Evolutionary conservation across 2,113 vertebrate species (phyloP).

Genomic region (Labrus mixtus): DNA sequence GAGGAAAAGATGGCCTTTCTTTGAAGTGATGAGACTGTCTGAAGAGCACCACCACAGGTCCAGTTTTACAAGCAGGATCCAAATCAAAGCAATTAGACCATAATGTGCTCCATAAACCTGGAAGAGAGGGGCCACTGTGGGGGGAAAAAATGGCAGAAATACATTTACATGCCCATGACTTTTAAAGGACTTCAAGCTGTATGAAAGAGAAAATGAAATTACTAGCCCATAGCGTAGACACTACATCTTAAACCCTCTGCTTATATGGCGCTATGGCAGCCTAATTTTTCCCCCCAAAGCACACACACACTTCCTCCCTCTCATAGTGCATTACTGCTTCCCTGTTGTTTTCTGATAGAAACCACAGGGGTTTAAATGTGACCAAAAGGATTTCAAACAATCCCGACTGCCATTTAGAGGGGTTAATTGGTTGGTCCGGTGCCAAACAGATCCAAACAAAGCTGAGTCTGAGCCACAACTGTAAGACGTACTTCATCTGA

Average conservation of each 20-base stretch:
- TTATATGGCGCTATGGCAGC: not conserved
- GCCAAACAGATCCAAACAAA: constrained; percentile 68
- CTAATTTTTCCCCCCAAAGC: constrained; percentile 3
- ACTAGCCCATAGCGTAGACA: constrained; percentile 29
- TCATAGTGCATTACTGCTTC: constrained; percentile 6
- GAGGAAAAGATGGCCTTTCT: constrained; percentile 59
- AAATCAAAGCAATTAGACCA: constrained; percentile 86
- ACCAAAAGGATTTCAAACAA: constrained; percentile 78
- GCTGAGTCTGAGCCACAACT: constrained; percentile 39
- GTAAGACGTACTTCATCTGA: constrained; percentile 32
- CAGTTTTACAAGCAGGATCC: constrained; percentile 79
- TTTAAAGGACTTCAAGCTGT: constrained; percentile 61
- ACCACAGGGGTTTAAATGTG: constrained; percentile 68
- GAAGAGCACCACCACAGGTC: constrained; percentile 77
- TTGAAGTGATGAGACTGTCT: constrained; percentile 79
- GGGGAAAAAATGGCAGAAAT: constrained; percentile 51
- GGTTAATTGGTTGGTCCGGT: constrained; percentile 80
- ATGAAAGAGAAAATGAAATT: constrained; percentile 71
- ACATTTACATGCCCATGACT: constrained; percentile 61
- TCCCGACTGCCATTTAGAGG: constrained; percentile 72
- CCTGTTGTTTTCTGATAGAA: constrained; percentile 50
- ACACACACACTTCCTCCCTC: not conserved
- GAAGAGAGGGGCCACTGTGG: constrained; percentile 78
- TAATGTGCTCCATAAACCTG: constrained; percentile 85
- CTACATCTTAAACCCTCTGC: constrained; percentile 21